phyloP scores from a whole-genome alignment of 2,797 vertebrate genomes.

The Sebastes paucispinis region DNA sequence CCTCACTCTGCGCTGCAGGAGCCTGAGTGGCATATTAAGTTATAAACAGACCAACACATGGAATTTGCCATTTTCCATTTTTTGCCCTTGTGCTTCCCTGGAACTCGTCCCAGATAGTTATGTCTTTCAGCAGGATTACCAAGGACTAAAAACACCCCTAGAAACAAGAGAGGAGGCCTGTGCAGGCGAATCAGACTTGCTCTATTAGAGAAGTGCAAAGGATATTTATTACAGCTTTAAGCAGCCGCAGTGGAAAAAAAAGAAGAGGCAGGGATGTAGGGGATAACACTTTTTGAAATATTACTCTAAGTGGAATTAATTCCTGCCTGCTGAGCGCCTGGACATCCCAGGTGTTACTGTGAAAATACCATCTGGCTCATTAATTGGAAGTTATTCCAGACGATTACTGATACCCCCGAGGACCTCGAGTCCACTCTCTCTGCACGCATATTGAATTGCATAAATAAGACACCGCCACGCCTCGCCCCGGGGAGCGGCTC shows the following conservation, averaged over 20 bases:
- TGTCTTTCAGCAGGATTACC: slow-evolving; percentile 62
- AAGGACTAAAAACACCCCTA: slow-evolving; percentile 33
- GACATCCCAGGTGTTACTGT: slow-evolving; percentile 80
- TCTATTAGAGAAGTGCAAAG: slow-evolving; percentile 30
- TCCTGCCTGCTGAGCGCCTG: slow-evolving; percentile 60
- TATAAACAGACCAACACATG: slow-evolving; percentile 70
- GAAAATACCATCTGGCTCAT: slow-evolving; percentile 82
- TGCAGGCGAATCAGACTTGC: slow-evolving; percentile 6
- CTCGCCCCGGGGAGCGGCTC: slow-evolving; percentile 36
- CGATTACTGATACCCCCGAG: slow-evolving; percentile 72
- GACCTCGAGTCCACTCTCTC: slow-evolving; percentile 52
- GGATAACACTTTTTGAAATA: slow-evolving; percentile 69
- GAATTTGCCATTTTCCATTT: slow-evolving; percentile 57
- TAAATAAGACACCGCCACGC: slow-evolving; percentile 64
- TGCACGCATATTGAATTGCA: slow-evolving; percentile 70
- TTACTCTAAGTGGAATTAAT: slow-evolving; percentile 75
- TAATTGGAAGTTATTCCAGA: slow-evolving; percentile 81
- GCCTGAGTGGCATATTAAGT: slow-evolving; percentile 68
- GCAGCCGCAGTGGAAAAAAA: slow-evolving; percentile 31
- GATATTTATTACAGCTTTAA: slow-evolving; percentile 56
- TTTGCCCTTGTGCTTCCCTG: slow-evolving; percentile 45
- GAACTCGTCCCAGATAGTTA: slow-evolving; percentile 62
- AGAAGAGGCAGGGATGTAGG: slow-evolving; percentile 51
- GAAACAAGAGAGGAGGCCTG: slow-evolving; percentile 31
- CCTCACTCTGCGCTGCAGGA: slow-evolving; percentile 44